phyloP scores from a whole-genome alignment of 2,113 vertebrate species.

The Myrmecophaga tridactyla region DNA sequence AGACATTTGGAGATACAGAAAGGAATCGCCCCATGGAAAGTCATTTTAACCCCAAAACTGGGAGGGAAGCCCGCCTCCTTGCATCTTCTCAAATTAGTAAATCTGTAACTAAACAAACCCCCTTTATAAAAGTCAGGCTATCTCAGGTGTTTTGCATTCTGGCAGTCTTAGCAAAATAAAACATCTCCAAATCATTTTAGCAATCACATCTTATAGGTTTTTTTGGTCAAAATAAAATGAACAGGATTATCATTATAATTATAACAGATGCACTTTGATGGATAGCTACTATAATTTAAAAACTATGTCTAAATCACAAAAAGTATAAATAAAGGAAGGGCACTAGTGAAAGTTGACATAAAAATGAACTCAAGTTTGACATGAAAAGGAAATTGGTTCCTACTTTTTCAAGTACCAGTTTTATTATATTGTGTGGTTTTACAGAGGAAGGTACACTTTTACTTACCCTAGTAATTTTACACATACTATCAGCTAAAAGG shows the following conservation, averaged over 20 bases:
- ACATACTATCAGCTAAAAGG: background rate
- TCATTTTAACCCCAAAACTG: too few relatives aligned
- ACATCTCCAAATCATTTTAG: background rate
- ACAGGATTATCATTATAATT: conserved; percentile 12
- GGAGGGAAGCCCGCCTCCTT: too few relatives aligned
- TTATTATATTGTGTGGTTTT: background rate
- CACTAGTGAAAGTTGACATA: background rate
- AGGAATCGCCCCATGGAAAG: too few relatives aligned
- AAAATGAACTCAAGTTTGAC: background rate
- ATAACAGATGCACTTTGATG: background rate
- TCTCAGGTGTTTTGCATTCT: too few relatives aligned
- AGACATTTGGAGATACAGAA: too few relatives aligned
- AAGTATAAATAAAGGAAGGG: background rate
- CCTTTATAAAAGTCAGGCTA: too few relatives aligned
- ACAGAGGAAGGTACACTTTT: background rate
- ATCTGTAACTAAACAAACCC: too few relatives aligned
- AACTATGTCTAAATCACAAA: background rate
- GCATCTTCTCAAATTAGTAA: too few relatives aligned
- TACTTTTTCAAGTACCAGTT: background rate
- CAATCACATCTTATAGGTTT: background rate
- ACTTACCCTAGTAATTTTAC: background rate
- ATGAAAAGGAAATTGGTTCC: background rate
- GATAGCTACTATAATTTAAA: background rate
- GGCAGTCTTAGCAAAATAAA: too few relatives aligned
- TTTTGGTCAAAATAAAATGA: conserved; percentile 34